Conservation (phyloP, 2,113 vertebrate genomes). For the Ammodytes dubius region DNA sequence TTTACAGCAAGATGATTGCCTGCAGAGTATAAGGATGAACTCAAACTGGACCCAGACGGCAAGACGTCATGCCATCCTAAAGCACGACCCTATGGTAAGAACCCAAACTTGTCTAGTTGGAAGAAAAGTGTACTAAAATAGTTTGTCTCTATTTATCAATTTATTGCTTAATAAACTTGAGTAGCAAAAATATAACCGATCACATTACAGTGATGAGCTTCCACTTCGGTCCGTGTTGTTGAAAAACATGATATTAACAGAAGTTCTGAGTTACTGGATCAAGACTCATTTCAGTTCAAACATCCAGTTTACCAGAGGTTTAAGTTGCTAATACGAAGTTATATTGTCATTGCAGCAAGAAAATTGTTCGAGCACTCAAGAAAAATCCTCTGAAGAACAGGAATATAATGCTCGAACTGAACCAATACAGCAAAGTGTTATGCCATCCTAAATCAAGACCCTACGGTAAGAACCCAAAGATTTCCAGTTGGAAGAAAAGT, state of each 20-base stretch:
- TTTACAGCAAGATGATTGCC: conserved; percentile 91
- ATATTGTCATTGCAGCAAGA: too few species aligned
- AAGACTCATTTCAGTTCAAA: too few species aligned
- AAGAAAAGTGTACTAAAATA: background rate
- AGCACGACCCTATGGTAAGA: conserved; percentile 90
- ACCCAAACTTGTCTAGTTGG: rapidly evolving
- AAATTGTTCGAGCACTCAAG: too few species aligned
- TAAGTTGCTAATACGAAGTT: too few species aligned
- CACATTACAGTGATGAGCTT: conserved; percentile 81
- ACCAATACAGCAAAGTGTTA: conserved; percentile 87
- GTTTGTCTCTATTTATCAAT: background rate
- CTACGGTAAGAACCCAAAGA: conserved; percentile 76
- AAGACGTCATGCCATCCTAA: conserved; percentile 92
- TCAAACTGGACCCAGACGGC: conserved; percentile 93
- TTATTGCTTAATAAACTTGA: conserved; percentile 63
- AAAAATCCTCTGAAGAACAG: too few species aligned
- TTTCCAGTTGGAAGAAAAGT: conserved; percentile 74
- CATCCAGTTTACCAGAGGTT: too few species aligned
- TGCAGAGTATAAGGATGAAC: conserved; percentile 98
- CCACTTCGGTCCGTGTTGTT: conserved; percentile 88
- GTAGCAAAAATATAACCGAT: conserved; percentile 54
- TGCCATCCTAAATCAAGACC: conserved; percentile 93
- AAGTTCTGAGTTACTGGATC: conserved; percentile 81
- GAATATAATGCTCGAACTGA: conserved; percentile 60
- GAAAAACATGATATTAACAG: conserved; percentile 77